Evolutionary conservation across 2,113 vertebrate genomes (phyloP).

Genomic region (Struthidea cinerea): DNA sequence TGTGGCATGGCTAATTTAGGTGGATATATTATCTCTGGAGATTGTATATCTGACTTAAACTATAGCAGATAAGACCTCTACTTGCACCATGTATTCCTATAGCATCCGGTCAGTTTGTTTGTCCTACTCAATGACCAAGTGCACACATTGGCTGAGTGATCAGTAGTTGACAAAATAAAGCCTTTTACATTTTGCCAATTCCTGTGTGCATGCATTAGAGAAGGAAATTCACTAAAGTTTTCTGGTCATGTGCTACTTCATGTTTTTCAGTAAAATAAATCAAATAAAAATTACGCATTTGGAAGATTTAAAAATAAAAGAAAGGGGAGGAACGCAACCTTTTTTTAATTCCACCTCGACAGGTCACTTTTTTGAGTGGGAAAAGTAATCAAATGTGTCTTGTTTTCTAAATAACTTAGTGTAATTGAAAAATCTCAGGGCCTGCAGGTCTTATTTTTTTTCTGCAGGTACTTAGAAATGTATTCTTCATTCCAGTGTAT

Average conservation of each 20-base stretch:
- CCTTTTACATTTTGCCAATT: background rate
- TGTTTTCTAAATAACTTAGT: background rate
- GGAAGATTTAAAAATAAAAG: background rate
- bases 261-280: background rate
- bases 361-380: background rate
- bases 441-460: background rate
- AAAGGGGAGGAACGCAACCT: accelerated
- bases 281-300: background rate
- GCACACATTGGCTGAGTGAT: accelerated
- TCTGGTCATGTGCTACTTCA: background rate
- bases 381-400: background rate
- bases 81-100: background rate
- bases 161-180: background rate
- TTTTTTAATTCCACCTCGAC: background rate
- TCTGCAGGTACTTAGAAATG: background rate
- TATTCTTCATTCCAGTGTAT: background rate
- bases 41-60: background rate
- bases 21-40: background rate
- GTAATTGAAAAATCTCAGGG: background rate
- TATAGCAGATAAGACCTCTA: background rate
- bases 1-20: background rate
- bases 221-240: background rate
- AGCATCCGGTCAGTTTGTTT: background rate
- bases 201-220: background rate
- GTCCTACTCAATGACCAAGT: background rate